These are phyloP conservation scores for Ciona savignyi DNA, from an alignment of 23 tunicate genomes.

Conservation along the genomic window DNA sequence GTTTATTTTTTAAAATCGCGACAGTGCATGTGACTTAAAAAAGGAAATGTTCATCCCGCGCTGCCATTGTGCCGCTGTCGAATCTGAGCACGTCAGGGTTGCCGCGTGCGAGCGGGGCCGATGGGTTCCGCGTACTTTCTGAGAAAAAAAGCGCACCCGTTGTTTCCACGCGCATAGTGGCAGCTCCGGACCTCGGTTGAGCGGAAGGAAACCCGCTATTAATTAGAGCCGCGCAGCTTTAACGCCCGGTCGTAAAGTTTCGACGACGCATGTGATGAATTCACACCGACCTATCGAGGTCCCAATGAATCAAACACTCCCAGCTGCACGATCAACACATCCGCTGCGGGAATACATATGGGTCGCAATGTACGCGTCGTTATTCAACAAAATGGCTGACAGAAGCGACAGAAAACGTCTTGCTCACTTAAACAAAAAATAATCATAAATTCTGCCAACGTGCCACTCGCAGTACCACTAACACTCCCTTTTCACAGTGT, in stretches of 20 bases:
- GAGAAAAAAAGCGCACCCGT: conserved; percentile 13
- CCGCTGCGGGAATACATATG: not conserved
- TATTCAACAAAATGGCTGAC: not conserved
- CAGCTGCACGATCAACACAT: not conserved
- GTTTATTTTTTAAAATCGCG: no score
- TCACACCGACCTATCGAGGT: not conserved
- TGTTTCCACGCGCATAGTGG: not conserved
- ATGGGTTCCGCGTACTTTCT: conserved; percentile 17
- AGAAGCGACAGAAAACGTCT: not conserved
- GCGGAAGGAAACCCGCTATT: conserved; percentile 33
- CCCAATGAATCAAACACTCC: not conserved
- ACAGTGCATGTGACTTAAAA: no score
- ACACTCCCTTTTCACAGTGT: conserved; percentile 66
- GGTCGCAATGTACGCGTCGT: not conserved
- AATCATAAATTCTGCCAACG: no score
- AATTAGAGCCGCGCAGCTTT: conserved; percentile 5
- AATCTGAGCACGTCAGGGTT: no score
- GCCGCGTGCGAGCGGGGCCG: no score
- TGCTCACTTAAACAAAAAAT: no score
- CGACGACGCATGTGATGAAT: not conserved
- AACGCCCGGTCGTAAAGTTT: not conserved
- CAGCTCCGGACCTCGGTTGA: not conserved
- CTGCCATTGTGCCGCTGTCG: no score
- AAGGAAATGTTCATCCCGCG: no score
- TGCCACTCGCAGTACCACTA: no score